Base-by-base conservation (phyloP, 2,888 invertebrate species). In the Chorisops tibialis region DNA sequence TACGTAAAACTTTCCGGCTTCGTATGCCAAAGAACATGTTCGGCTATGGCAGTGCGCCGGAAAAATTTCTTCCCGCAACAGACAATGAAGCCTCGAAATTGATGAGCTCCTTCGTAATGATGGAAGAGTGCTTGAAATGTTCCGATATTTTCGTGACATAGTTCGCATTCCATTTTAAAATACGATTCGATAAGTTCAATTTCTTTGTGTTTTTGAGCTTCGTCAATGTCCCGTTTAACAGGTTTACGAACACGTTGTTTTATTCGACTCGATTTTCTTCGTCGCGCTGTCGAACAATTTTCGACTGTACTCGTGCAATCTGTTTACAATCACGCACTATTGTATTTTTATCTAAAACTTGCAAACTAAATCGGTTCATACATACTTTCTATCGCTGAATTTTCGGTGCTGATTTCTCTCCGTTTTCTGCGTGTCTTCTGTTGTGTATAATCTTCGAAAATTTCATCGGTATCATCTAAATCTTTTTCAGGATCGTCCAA, bases 21-120 rank as follows among this genome's bases (percentile, higher is more conserved):
- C 21, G 62, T 65, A 47, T 70, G 69, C 65, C 67, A 66, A 0
- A 67, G 37, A n/a, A 70, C 66, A 45, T 70, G 69, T 37, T 70
- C 68, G 7, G 68, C 65, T 19, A 67, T 65, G 4, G 64, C 63
- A 11, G 56, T 7, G 3, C 65, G 61, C 41, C 64, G 66, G 12
- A 66, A 67, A 37, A 64, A 67, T 39, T 69, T 69, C 48, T 61
- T 66, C 2, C 63, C 67, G 11, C 69, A 70, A 30, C 69, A 70
- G 18, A 62, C 60, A 19, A 70, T 63, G 39, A 67, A 69, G 11
- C 69, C 69, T 1, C 68, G 65, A 19, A 68, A 63, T 9, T 66
- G 65, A 37, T 69, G 69, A 1, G 43, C 43, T 9, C 2, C 37
- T 22, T 60, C 45, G 30, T 68, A 69, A 39, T 69, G 69, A 14